Evolutionary conservation across 2,113 vertebrate species (phyloP), one percentile per base, ranked within the genome.

Genomic region (Daubentonia madagascariensis): DNA sequence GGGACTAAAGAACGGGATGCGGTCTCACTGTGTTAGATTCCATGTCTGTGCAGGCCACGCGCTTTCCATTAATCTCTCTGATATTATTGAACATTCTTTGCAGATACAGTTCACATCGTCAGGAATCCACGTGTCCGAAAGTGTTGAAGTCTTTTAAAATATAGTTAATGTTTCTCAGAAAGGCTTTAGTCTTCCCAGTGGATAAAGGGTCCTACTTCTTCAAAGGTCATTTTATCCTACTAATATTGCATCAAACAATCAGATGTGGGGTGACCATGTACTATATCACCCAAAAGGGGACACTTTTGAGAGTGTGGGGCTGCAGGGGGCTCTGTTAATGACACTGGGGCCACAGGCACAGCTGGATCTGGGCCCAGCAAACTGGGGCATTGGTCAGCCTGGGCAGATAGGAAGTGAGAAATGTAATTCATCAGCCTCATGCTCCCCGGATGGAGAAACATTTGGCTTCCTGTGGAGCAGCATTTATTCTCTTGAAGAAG

Each of bases 81-180:
- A 73, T 81, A n/a, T 63, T 50, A 43, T 0, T 35, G 72, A 91
- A 67, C 20, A 16, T 6, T 37, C 54, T 76, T 75, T 84, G 52
- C n/a, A 37, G 22, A 59, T 35, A 63, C 11, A 80, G 70, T 43
- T 52, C 52, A 63, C 78, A 45, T 90, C 37, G 0, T 75, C 78
- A 92, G 59, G 92, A 81, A 65, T 87, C 45, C 37, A 45, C 32
- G 23, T 79, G 30, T 81, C 84, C 72, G 65, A 87, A 54, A 48
- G 75, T 54, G 57, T 40, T 52, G 65, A 52, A 87, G 13, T 75
- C 63, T 80, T 61, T 65, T 45, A 32, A 87, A 75, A 88, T 23
- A 70, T 67, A 70, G 43, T 40, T 43, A 63, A 37, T 75, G 28
- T 57, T 96, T 73, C 67, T 83, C 45, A 52, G 45, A 72, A 75